Evolutionary conservation across 2,888 invertebrate genomes (phyloP).

Genomic region (Saturnia pavonia): DNA sequence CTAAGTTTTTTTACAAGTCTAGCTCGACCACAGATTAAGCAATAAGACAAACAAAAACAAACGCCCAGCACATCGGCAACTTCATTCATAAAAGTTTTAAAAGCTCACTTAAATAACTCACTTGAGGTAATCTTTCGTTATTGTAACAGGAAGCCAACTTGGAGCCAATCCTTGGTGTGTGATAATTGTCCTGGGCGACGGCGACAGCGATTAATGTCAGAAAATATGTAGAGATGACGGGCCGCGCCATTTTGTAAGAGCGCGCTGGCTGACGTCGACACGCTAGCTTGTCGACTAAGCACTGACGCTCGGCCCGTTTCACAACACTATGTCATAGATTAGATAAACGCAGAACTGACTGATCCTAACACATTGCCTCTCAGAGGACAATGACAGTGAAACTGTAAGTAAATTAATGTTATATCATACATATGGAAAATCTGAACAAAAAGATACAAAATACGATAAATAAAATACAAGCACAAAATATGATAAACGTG

Average conservation of each 20-base stretch:
- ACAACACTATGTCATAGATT: slow-evolving; percentile 69
- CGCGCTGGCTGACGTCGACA: slow-evolving; percentile 58
- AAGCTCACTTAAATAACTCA: slow-evolving; percentile 45
- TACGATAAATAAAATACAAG: too few species aligned
- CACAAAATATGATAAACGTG: too few species aligned
- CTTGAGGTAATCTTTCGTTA: slow-evolving; percentile 67
- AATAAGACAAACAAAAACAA: slow-evolving; percentile 46
- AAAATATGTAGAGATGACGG: slow-evolving; percentile 51
- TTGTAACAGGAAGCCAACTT: slow-evolving; percentile 71
- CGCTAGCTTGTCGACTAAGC: slow-evolving; percentile 66
- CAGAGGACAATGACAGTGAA: slow-evolving; percentile 7
- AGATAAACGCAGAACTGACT: slow-evolving; percentile 17
- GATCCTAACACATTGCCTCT: slow-evolving; percentile 17
- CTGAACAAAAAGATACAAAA: too few species aligned
- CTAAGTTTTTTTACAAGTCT: slow-evolving; percentile 9
- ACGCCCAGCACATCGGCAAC: slow-evolving; percentile 35
- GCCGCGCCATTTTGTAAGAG: slow-evolving; percentile 68
- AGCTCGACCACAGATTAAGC: slow-evolving; percentile 25
- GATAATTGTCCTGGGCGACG: slow-evolving; percentile 62
- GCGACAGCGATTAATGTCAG: slow-evolving; percentile 49
- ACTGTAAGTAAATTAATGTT: background rate
- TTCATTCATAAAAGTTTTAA: slow-evolving; percentile 44
- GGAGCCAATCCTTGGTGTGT: slow-evolving; percentile 63
- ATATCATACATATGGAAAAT: background rate
- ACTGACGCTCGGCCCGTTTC: slow-evolving; percentile 69